Percentiles rank a stretch among this genome's conserved stretches.
phyloP scores from a whole-genome alignment of 2,888 invertebrate species.

The Pammene aurita region DNA sequence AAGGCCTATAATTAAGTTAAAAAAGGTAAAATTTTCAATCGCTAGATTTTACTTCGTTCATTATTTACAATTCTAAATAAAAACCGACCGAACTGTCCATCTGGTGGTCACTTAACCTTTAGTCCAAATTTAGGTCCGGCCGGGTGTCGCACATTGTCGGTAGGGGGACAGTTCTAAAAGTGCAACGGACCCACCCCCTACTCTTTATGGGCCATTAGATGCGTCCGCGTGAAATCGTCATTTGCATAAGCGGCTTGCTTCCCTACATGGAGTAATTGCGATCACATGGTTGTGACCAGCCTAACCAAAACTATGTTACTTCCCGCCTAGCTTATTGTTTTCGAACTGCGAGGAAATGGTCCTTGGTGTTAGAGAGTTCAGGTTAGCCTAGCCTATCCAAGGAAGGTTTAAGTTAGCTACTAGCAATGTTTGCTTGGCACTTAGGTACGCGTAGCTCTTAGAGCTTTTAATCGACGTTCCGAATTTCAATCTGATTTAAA shows the following conservation, averaged over 20 bases:
- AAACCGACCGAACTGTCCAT: slow-evolving; percentile 50
- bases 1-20: too few relatives aligned
- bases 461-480: slow-evolving; percentile 81
- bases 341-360: slow-evolving; percentile 45
- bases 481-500: slow-evolving; percentile 81
- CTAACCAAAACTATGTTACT: slow-evolving; percentile 54
- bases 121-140: slow-evolving; percentile 53
- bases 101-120: slow-evolving; percentile 53
- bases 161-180: slow-evolving; percentile 61
- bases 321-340: slow-evolving; percentile 48
- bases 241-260: slow-evolving; percentile 83
- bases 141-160: slow-evolving; percentile 21
- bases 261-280: slow-evolving; percentile 81
- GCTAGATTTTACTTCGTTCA: too few relatives aligned
- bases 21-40: too few relatives aligned
- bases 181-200: slow-evolving; percentile 63
- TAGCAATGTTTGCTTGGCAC: slow-evolving; percentile 77
- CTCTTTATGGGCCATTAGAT: slow-evolving; percentile 77
- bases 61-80: slow-evolving; percentile 17
- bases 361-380: slow-evolving; percentile 52
- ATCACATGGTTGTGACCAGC: slow-evolving; percentile 72
- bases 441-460: slow-evolving; percentile 72
- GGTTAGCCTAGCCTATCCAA: slow-evolving; percentile 58
- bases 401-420: slow-evolving; percentile 71
- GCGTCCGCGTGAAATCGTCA: slow-evolving; percentile 80